These are phyloP conservation scores for Cotesia vestalis DNA, from an alignment of 1,140 invertebrate species.

Conservation along the genomic window DNA sequence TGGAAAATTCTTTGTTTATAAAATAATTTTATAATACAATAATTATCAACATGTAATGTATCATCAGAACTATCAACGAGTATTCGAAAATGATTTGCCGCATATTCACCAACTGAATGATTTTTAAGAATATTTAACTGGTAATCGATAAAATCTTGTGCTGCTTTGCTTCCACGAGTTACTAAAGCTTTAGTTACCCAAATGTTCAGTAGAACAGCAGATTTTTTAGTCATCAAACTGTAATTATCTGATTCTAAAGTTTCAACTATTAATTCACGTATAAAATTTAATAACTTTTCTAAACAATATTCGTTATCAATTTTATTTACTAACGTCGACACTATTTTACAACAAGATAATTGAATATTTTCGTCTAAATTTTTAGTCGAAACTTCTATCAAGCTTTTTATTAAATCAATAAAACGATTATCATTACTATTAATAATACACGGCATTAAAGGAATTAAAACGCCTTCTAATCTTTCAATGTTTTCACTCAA, in stretches of 20 bases:
- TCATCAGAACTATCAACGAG: conserved; percentile 52
- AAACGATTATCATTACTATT: conserved; percentile 24
- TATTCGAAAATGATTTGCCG: conserved; percentile 50
- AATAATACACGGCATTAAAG: conserved; percentile 43
- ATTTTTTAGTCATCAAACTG: conserved; percentile 37
- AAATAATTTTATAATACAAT: conserved; percentile 60
- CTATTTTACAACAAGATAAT: conserved; percentile 42
- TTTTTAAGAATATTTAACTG: conserved; percentile 51
- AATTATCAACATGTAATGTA: conserved; percentile 53
- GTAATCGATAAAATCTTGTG: conserved; percentile 50
- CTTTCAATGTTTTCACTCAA: conserved; percentile 39
- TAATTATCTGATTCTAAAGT: conserved; percentile 41
- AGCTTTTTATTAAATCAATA: conserved; percentile 40
- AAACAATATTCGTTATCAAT: conserved; percentile 39
- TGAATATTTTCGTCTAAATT: conserved; percentile 31
- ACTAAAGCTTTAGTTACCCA: conserved; percentile 53
- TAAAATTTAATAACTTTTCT: conserved; percentile 35
- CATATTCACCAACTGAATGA: conserved; percentile 48
- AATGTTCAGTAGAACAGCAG: conserved; percentile 40
- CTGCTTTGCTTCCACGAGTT: conserved; percentile 43
- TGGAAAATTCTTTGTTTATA: conserved; percentile 74
- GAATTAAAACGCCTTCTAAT: conserved; percentile 48
- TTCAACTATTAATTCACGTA: conserved; percentile 42
- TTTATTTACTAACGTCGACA: conserved; percentile 52
- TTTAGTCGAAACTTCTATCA: conserved; percentile 43